Evolutionary conservation across 2,888 invertebrate species (phyloP), one percentile per base, ranked within the genome.

Genomic region (Aelia acuminata): DNA sequence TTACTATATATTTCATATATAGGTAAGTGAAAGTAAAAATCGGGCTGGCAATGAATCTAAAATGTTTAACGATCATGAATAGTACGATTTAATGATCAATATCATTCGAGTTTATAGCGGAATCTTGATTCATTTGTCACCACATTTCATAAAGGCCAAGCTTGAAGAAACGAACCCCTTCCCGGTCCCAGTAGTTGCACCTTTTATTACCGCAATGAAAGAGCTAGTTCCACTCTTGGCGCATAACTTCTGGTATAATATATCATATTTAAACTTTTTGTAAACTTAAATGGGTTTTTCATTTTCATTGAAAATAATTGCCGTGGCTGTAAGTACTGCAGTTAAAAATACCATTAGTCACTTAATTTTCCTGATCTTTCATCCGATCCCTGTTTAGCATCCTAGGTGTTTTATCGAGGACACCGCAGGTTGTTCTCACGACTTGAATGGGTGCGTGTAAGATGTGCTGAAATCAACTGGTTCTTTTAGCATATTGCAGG

Each of bases 81-180:
- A 43, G 43, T n/a, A 80, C 80, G 22, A 35, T 80, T 80, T 80
- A 80, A 80, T n/a, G 80, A 80, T 80, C 80, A 80, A 47, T 80
- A 80, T 80, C 80, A n/a, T 80, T 11, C 11, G 22, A n/a, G 43
- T 80, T 80, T 80, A 80, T 47, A 80, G 80, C 43, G 22, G 39
- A 80, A 20, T 15, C 43, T 35, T 47, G 80, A 70, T 80, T 43
- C 43, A 39, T 80, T 80, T 47, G 80, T 80, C 43, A n/a, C 80
- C 43, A 80, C 80, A 80, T 80, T 80, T 80, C 80, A 43, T 39
- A 43, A 43, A 80, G 80, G 80, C 43, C 80, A 80, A 80, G 22
- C 22, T n/a, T 80, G 80, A 80, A 47, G 80, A 80, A 47, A n/a
- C n/a, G n/a, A n/a, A 80, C 39, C 43, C 43, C n/a, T 15, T 22